Conservation (phyloP, 2,888 invertebrate species). For the Pasiphila rectangulata region DNA sequence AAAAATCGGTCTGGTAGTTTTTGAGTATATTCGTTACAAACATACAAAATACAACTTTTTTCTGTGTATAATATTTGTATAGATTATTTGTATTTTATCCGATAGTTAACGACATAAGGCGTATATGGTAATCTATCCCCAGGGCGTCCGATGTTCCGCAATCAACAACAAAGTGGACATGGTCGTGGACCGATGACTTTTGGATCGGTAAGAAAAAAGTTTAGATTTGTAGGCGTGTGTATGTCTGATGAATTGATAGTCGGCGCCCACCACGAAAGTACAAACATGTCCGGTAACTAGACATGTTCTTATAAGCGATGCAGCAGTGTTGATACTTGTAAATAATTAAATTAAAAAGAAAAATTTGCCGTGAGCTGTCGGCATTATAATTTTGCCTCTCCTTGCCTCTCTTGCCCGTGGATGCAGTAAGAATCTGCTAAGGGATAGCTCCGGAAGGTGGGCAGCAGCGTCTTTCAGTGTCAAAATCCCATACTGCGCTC, state of each 20-base stretch:
- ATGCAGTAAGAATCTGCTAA: too few relatives aligned
- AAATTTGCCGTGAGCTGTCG: too few relatives aligned
- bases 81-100: slow-evolving; percentile 55
- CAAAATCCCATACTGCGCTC: too few relatives aligned
- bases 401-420: too few relatives aligned
- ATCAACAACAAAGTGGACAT: slow-evolving; percentile 21
- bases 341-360: too few relatives aligned
- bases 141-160: slow-evolving; percentile 20
- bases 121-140: slow-evolving; percentile 43
- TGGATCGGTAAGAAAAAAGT: slow-evolving; percentile 18
- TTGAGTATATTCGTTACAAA: too few relatives aligned
- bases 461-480: too few relatives aligned
- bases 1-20: too few relatives aligned
- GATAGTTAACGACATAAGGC: slow-evolving; percentile 48
- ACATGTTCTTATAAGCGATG: neutral
- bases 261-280: slow-evolving; percentile 10
- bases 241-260: slow-evolving; percentile 14
- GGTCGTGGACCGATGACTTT: slow-evolving; percentile 12
- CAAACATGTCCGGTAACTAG: neutral
- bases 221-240: slow-evolving; percentile 19
- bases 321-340: neutral
- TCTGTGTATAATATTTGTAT: slow-evolving; percentile 44
- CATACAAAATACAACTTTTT: neutral
- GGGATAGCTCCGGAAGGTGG: too few relatives aligned
- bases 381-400: too few relatives aligned